Evolutionary conservation across 2,113 vertebrate genomes (phyloP).

Genomic region (Pongo pygmaeus): DNA sequence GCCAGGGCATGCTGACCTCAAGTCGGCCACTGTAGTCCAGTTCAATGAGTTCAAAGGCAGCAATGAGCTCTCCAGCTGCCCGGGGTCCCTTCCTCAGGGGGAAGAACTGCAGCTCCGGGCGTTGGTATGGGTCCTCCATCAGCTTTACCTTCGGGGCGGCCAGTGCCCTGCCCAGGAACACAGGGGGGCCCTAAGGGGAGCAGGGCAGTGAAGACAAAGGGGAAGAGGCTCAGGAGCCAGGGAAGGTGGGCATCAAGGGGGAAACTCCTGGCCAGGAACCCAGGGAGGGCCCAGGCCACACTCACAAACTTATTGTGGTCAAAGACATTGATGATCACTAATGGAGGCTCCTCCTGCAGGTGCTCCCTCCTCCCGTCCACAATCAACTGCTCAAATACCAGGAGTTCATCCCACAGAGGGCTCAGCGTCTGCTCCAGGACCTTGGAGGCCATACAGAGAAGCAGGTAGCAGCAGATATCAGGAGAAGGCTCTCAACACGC

Average conservation of each 20-base stretch:
- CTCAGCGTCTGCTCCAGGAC: constrained; percentile 91
- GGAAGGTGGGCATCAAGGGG: not conserved
- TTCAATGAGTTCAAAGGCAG: constrained; percentile 94
- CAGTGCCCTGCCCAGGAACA: constrained; percentile 90
- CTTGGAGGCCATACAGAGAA: constrained; percentile 76
- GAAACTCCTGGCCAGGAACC: not conserved
- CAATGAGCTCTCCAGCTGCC: constrained; percentile 90
- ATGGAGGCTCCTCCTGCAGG: constrained; percentile 89
- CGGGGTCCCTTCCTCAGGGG: constrained; percentile 88
- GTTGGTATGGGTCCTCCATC: constrained; percentile 86
- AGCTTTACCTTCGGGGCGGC: constrained; percentile 91
- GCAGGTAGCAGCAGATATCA: not conserved
- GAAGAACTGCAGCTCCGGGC: constrained; percentile 90
- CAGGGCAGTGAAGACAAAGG: not conserved
- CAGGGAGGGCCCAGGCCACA: constrained; percentile 3
- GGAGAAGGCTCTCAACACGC: not conserved
- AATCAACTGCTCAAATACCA: constrained; percentile 92
- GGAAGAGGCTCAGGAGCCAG: not conserved
- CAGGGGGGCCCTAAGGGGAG: constrained; percentile 83
- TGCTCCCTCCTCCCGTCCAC: constrained; percentile 92
- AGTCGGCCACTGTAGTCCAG: constrained; percentile 90
- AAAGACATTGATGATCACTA: constrained; percentile 91
- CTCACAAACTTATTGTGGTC: constrained; percentile 91
- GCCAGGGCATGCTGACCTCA: constrained; percentile 86
- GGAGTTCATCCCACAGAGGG: constrained; percentile 92